These are phyloP conservation scores for Solenopsis invicta DNA, from an alignment of 1,140 invertebrate genomes.

Conservation along the genomic window DNA sequence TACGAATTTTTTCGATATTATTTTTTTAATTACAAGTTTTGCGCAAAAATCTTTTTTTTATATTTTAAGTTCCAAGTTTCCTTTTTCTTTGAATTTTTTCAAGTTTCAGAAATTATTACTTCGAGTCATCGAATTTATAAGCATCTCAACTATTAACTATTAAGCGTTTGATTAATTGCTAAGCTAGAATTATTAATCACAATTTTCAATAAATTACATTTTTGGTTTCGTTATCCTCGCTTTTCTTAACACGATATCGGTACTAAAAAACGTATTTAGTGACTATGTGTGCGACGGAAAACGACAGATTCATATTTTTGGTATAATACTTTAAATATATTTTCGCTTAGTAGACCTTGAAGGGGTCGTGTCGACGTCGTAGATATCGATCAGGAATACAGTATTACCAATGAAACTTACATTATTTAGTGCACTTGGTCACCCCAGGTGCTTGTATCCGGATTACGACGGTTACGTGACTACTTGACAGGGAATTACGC, in stretches of 20 bases:
- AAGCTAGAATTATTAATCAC: background rate
- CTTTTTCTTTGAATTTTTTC: background rate
- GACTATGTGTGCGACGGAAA: background rate
- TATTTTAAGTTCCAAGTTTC: background rate
- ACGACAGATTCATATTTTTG: background rate
- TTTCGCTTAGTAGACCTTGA: background rate
- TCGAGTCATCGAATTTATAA: background rate
- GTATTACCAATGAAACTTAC: conserved; percentile 13
- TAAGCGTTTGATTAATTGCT: background rate
- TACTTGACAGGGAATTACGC: background rate
- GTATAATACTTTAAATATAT: background rate
- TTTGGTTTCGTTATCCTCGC: background rate
- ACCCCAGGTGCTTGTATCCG: background rate
- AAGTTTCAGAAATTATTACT: background rate
- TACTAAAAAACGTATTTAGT: background rate
- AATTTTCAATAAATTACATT: background rate
- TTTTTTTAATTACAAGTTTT: background rate
- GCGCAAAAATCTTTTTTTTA: background rate
- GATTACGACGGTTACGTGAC: conserved; percentile 22
- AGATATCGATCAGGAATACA: background rate
- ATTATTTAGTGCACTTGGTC: conserved; percentile 33
- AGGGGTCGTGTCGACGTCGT: background rate
- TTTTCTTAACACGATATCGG: background rate
- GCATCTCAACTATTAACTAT: background rate
- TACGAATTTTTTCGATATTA: background rate